phyloP scores from a whole-genome alignment of 2,888 invertebrate genomes.

The Rhogogaster chlorosoma region DNA sequence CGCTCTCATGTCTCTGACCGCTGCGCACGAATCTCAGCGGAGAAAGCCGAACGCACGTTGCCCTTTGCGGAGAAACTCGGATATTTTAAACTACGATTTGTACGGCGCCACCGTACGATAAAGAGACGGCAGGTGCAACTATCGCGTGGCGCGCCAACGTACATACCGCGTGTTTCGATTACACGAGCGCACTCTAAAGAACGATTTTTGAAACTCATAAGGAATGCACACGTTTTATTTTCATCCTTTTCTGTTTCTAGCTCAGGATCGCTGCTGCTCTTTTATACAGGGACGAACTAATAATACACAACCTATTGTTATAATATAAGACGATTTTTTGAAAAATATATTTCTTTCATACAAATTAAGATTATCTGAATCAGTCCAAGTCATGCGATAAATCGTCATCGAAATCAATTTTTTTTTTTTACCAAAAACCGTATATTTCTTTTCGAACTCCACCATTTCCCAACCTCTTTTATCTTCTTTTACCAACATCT shows the following conservation, averaged over 20 bases:
- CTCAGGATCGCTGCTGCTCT: slow-evolving; percentile 13
- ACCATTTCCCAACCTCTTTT: background rate
- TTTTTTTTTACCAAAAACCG: background rate
- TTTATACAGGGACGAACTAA: slow-evolving; percentile 28
- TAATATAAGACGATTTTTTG: background rate
- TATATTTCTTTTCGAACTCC: background rate
- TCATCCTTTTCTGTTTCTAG: slow-evolving; percentile 26
- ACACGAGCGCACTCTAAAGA: slow-evolving; percentile 38
- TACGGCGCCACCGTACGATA: slow-evolving; percentile 68
- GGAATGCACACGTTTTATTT: slow-evolving; percentile 47
- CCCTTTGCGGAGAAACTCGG: slow-evolving; percentile 62
- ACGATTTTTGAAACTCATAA: slow-evolving; percentile 24
- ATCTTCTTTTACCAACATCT: background rate
- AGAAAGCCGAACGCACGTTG: slow-evolving; percentile 68
- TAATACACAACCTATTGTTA: background rate
- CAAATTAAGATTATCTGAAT: background rate
- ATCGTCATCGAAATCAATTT: background rate
- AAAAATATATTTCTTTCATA: background rate
- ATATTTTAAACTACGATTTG: slow-evolving; percentile 65
- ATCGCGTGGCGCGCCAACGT: slow-evolving; percentile 5
- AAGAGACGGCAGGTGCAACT: slow-evolving; percentile 51
- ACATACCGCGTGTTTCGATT: slow-evolving; percentile 24
- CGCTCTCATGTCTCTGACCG: slow-evolving; percentile 75
- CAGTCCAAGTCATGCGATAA: background rate
- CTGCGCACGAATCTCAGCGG: slow-evolving; percentile 79